A percentile compares a stretch with the other conserved stretches of the same genome.
phyloP scores from a whole-genome alignment of 1,140 invertebrate genomes.

The Mya arenaria region DNA sequence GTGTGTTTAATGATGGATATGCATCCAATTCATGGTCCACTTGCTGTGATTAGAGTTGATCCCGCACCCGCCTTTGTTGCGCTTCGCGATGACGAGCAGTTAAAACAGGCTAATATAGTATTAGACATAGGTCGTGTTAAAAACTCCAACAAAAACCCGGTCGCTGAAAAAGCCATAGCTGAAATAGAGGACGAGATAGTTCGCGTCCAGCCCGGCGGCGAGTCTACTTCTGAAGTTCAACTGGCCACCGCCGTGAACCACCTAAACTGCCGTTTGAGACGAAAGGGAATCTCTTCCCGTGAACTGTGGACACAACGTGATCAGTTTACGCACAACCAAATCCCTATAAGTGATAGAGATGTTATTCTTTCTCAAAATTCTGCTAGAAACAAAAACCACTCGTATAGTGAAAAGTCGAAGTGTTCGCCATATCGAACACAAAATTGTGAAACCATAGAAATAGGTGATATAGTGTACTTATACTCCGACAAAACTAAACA shows the following conservation, averaged over 20 bases:
- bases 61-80: constrained; percentile 54
- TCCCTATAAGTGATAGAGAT: constrained; percentile 7
- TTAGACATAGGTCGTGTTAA: constrained; percentile 54
- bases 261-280: constrained; percentile 2
- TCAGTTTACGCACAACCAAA: constrained; percentile 23
- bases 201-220: neutral
- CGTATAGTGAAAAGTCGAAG: constrained; percentile 45
- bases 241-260: neutral
- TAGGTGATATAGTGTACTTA: constrained; percentile 58
- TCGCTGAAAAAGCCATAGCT: constrained; percentile 48
- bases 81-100: constrained; percentile 31
- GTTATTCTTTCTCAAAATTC: constrained; percentile 31
- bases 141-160: constrained; percentile 61
- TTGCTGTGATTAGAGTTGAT: constrained; percentile 51
- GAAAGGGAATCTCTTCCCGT: neutral
- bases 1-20: neutral
- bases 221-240: neutral
- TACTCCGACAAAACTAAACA: constrained; percentile 36
- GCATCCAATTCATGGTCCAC: constrained; percentile 51
- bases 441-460: neutral
- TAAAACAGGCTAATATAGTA: constrained; percentile 16
- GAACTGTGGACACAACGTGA: constrained; percentile 23
- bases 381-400: constrained; percentile 17
- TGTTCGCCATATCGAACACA: neutral
- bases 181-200: constrained; percentile 41